Evolutionary conservation across 2,113 vertebrate genomes (phyloP), one percentile per base, ranked within the genome.

Genomic region (Pterocles burchelli): DNA sequence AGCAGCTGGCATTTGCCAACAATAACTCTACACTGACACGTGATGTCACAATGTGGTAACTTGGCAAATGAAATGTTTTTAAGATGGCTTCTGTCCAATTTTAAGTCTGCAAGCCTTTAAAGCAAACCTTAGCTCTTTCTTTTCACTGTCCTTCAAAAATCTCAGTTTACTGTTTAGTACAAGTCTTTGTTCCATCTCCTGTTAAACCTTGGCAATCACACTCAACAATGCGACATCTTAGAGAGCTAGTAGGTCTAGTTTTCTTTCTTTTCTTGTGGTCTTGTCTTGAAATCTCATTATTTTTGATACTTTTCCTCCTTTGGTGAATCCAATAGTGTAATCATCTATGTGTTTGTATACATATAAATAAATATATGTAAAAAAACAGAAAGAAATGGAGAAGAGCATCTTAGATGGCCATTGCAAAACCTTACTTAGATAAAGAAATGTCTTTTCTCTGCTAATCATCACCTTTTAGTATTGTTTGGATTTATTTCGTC

Each of bases 1-100:
- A 92, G 52, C 66, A 90, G 65, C 68, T 20, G 54, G 70, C 70
- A 66, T 89, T 95, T 96, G 57, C 76, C 85, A 89, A 9, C 79
- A 90, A 66, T 95, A 96, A 87, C 76, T 93, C 68, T 78, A 28
- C 21, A 49, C 38, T 87, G 68, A 74, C 85, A 74, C 0, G 2
- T 91, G 67, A 75, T 90, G 54, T 78, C 57, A 61, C 74, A 83
- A 75, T 0, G 34, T 72, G 65, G 68, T 93, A 78, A 84, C 84
- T 77, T 94, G 89, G 70, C 88, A 95, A 96, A 84, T 78, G 41
- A 24, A 93, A 92, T 68, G 41, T 81, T 94, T 82, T 91, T 67
- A 79, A 86, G 34, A 49, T 92, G 70, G 86, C 61, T 90, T 83
- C 48, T 87, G 25, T 86, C 94, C 85, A 90, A 80, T 77, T 83